Conservation (phyloP, 2,113 vertebrate genomes). For the Blennius ocellaris region DNA sequence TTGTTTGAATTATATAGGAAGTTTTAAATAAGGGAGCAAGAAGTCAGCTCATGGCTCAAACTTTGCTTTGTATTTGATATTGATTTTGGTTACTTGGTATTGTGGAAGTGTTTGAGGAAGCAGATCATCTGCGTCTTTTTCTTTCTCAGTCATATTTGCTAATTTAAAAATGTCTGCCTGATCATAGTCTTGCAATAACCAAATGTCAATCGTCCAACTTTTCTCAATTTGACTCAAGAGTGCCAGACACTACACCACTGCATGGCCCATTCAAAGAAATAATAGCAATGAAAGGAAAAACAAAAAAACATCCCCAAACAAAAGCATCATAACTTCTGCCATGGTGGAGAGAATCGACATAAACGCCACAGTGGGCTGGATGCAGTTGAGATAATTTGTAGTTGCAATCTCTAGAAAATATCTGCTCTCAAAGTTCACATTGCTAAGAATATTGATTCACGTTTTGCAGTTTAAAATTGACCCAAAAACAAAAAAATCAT, state of each 20-base stretch:
- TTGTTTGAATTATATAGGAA: too few relatives aligned
- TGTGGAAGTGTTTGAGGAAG: not conserved
- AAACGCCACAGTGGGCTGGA: not conserved
- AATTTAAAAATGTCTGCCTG: constrained; percentile 1
- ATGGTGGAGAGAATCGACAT: not conserved
- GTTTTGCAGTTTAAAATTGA: not conserved
- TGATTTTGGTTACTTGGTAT: not conserved
- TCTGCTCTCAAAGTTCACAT: not conserved
- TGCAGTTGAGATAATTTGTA: not conserved
- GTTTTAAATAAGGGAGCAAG: too few relatives aligned
- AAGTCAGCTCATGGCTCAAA: too few relatives aligned
- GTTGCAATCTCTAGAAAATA: not conserved
- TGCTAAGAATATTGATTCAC: constrained; percentile 9
- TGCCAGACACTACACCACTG: too few relatives aligned
- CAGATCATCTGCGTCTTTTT: constrained; percentile 2
- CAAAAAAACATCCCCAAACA: not conserved
- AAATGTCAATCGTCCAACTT: not conserved
- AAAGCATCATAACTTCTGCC: not conserved
- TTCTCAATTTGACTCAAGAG: too few relatives aligned
- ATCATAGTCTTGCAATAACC: not conserved
- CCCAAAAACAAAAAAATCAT: not conserved
- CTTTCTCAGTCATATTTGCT: not conserved
- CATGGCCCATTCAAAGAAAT: too few relatives aligned
- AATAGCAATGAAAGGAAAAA: not conserved
- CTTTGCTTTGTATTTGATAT: not conserved